Base-by-base conservation (phyloP, 1,140 invertebrate species). In the Acromyrmex heyeri region DNA sequence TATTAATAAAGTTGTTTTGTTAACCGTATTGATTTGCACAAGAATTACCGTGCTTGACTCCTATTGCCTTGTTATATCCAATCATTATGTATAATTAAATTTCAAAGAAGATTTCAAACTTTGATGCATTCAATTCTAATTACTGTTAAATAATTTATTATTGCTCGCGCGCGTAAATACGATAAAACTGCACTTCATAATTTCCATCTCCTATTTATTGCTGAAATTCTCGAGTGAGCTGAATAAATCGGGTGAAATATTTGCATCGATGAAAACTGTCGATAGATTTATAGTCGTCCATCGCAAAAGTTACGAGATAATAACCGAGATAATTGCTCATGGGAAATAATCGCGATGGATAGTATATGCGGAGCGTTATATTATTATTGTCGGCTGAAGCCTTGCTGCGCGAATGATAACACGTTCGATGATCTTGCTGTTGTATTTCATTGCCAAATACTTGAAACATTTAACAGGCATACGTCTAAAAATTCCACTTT, bases 91-190 rank as follows among this genome's bases (percentile, higher is more conserved):
- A 7, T 34, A 62, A 30, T 62, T 62, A 59, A 59, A 59, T 59
- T 1, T n/a, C n/a, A n/a, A n/a, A 24, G 1, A 10, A 7, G 18
- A 59, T 59, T 59, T 59, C 21, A 24, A 24, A 59, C 1, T 24
- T 24, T 3, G 3, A 59, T 59, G 21, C 3, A 59, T 21, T 59
- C 10, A 21, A 57, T 8, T 57, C 7, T 57, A 59, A 59, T 57
- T 10, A 57, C n/a, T 8, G 57, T 59, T 59, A 64, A 64, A 64
- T 18, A 64, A 64, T 18, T 64, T 5, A 64, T 64, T 64, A 30
- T 30, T 2, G 21, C n/a, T 14, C 21, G 10, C 10, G 16, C 7
- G 7, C 16, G 16, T 64, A 18, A 64, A 30, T 5, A 21, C 24
- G 4, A 27, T 16, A n/a, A n/a, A 55, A n/a, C 18, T 7, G 7